Conservation (phyloP, 2,113 vertebrate species). For the Peromyscus polionotus region DNA sequence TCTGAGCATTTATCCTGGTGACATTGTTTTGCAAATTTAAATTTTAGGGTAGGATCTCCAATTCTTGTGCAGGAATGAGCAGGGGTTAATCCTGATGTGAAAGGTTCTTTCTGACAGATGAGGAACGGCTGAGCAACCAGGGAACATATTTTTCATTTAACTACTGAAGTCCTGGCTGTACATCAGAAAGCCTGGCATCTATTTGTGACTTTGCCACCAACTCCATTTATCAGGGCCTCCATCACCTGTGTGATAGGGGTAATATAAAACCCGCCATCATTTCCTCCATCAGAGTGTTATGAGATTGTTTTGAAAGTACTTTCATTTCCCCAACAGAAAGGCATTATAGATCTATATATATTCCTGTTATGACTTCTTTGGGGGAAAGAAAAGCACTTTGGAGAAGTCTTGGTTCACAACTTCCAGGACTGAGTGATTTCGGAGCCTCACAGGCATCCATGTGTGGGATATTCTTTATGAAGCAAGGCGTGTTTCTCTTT, state of each 20-base stretch:
- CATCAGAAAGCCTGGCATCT: conserved; percentile 68
- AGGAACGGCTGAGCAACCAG: conserved; percentile 45
- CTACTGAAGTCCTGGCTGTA: conserved; percentile 65
- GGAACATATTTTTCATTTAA: conserved; percentile 77
- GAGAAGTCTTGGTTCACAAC: conserved; percentile 69
- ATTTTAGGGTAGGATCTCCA: background rate
- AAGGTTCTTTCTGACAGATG: conserved; percentile 51
- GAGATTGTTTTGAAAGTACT: conserved; percentile 80
- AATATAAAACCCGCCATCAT: conserved; percentile 80
- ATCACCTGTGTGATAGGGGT: conserved; percentile 70
- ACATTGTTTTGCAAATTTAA: conserved; percentile 42
- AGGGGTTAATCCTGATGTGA: conserved; percentile 52
- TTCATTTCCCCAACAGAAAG: conserved; percentile 78
- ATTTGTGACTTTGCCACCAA: conserved; percentile 69
- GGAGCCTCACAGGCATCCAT: conserved; percentile 50
- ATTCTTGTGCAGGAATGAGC: background rate
- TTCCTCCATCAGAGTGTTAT: conserved; percentile 76
- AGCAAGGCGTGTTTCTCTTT: conserved; percentile 55
- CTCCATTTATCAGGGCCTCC: conserved; percentile 73
- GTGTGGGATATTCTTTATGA: conserved; percentile 52
- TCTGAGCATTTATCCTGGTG: conserved; percentile 12
- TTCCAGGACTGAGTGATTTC: conserved; percentile 70
- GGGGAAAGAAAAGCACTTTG: conserved; percentile 72
- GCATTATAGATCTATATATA: conserved; percentile 78
- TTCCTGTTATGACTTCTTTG: conserved; percentile 75